Percentiles rank a stretch among this genome's conserved stretches.
phyloP scores from a whole-genome alignment of 1,140 invertebrate species.

The Apocrypta bakeri region DNA sequence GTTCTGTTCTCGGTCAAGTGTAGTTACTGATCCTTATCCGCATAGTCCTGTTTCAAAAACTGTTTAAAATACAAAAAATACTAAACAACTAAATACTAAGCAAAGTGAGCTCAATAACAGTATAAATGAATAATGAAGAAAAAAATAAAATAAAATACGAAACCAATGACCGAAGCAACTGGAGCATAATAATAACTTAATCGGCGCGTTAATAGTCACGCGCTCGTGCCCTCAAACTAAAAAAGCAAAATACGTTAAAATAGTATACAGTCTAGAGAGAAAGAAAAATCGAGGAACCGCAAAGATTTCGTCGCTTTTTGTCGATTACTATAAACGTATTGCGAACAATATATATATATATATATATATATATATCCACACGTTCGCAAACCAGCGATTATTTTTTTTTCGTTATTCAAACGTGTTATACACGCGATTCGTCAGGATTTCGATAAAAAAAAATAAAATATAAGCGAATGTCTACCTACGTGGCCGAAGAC shows the following conservation, averaged over 20 bases:
- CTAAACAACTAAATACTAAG: background rate
- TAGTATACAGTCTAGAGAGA: background rate
- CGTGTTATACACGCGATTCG: too few relatives aligned
- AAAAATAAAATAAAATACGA: background rate
- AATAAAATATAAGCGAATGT: background rate
- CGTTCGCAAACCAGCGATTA: too few relatives aligned
- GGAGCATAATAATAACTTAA: background rate
- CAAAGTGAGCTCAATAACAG: too few relatives aligned
- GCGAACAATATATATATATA: background rate
- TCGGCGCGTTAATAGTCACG: background rate
- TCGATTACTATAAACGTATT: background rate
- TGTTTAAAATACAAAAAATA: background rate
- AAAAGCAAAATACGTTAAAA: slow-evolving; percentile 19
- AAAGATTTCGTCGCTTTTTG: background rate
- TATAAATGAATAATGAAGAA: background rate
- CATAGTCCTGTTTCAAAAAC: slow-evolving; percentile 39
- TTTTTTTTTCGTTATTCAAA: slow-evolving; percentile 25
- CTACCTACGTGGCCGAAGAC: background rate
- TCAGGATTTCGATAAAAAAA: background rate
- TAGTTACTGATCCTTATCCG: slow-evolving; percentile 28
- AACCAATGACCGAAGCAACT: background rate
- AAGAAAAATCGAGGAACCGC: background rate
- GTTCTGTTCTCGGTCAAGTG: slow-evolving; percentile 6
- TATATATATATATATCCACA: background rate
- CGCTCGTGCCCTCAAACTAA: background rate